Percentiles rank a stretch among this genome's conserved stretches.
Conservation (phyloP, 1,140 invertebrate genomes). For the Listronotus oregonensis region DNA sequence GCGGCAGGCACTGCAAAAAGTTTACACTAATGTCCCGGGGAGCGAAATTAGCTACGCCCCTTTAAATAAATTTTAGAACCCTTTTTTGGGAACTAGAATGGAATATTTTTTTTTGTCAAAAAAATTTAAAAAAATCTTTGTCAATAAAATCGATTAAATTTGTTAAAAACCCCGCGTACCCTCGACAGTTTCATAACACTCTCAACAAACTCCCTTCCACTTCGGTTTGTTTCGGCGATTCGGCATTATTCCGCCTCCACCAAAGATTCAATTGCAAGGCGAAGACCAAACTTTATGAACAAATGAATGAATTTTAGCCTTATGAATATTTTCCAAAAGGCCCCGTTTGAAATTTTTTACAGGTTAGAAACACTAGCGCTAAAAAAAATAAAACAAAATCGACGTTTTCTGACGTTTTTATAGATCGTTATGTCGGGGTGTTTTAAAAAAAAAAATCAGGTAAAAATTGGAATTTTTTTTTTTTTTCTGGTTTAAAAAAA, state of each 20-base stretch:
- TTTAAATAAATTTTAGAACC: slow-evolving; percentile 34
- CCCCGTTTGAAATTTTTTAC: slow-evolving; percentile 27
- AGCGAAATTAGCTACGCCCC: slow-evolving; percentile 48
- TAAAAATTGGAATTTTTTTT: slow-evolving; percentile 44
- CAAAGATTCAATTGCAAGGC: neutral
- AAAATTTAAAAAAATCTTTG: neutral
- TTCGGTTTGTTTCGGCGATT: slow-evolving; percentile 9
- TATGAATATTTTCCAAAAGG: slow-evolving; percentile 16
- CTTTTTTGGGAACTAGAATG: neutral
- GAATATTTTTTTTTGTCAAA: neutral
- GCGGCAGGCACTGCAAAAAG: slow-evolving; percentile 23
- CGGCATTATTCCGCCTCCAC: neutral
- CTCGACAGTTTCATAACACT: slow-evolving; percentile 38
- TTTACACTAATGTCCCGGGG: slow-evolving; percentile 43
- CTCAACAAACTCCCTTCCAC: slow-evolving; percentile 14
- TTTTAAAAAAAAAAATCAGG: slow-evolving; percentile 43
- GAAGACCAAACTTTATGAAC: slow-evolving; percentile 17
- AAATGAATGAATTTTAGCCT: slow-evolving; percentile 18
- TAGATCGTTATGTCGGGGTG: slow-evolving; percentile 43
- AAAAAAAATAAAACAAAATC: slow-evolving; percentile 52
- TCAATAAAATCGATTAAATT: slow-evolving; percentile 30
- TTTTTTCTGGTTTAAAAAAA: slow-evolving; percentile 31
- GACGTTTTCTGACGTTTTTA: slow-evolving; percentile 50
- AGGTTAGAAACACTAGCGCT: slow-evolving; percentile 49
- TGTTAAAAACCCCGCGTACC: slow-evolving; percentile 39